Evolutionary conservation across 2,888 invertebrate genomes (phyloP).

Genomic region (Bibio marci): DNA sequence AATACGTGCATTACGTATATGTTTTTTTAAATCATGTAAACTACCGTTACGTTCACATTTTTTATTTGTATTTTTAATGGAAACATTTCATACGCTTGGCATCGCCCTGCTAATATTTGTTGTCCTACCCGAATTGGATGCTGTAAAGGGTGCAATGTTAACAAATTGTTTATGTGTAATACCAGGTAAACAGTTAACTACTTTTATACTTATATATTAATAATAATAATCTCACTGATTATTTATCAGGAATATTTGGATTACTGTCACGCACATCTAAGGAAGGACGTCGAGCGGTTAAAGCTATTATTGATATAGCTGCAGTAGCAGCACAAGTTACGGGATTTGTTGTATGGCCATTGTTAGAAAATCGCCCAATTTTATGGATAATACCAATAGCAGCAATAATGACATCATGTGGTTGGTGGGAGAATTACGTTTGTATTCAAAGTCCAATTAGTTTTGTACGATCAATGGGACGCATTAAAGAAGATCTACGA

Average conservation of each 20-base stretch:
- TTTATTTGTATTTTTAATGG: constrained; percentile 53
- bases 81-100: constrained; percentile 78
- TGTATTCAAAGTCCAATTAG: constrained; percentile 67
- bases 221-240: constrained; percentile 1
- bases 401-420: constrained; percentile 70
- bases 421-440: constrained; percentile 98
- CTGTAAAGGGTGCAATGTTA: constrained; percentile 88
- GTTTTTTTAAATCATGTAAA: constrained; percentile 77
- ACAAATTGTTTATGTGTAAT: constrained; percentile 89
- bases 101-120: constrained; percentile 72
- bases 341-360: constrained; percentile 84
- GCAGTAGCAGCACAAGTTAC: constrained; percentile 81
- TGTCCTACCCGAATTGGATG: constrained; percentile 81
- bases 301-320: constrained; percentile 65
- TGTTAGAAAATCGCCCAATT: constrained; percentile 54
- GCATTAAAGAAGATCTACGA: constrained; percentile 62
- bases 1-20: constrained; percentile 70
- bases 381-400: constrained; percentile 77
- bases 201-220: constrained; percentile 26
- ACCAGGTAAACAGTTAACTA: constrained; percentile 46
- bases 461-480: constrained; percentile 49
- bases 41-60: constrained; percentile 37
- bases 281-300: constrained; percentile 59
- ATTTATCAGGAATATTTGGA: constrained; percentile 35
- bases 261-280: constrained; percentile 66